phyloP scores from a whole-genome alignment of 2,113 vertebrate genomes.

The Oryzias celebensis region DNA sequence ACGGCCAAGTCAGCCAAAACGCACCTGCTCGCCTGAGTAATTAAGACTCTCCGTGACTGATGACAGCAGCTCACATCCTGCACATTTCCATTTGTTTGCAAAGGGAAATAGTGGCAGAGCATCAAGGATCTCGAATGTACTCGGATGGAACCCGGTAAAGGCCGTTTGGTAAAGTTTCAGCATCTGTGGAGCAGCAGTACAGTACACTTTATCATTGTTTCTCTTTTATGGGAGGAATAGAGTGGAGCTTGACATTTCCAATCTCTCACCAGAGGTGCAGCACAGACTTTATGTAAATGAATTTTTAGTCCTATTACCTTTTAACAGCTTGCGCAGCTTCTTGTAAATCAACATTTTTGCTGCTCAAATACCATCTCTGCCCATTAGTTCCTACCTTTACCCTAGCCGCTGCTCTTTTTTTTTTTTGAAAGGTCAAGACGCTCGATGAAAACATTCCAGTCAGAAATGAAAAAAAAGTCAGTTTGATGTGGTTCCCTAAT shows the following conservation, averaged over 20 bases:
- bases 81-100: slow-evolving; percentile 18
- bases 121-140: slow-evolving; percentile 7
- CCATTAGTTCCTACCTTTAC: too few relatives aligned
- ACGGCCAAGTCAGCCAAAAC: slow-evolving; percentile 29
- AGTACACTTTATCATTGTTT: slow-evolving; percentile 7
- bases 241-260: slow-evolving; percentile 11
- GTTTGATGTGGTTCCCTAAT: too few relatives aligned
- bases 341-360: too few relatives aligned
- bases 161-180: slow-evolving; percentile 12
- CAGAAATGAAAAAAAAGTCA: too few relatives aligned
- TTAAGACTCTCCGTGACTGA: slow-evolving; percentile 46
- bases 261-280: slow-evolving; percentile 16
- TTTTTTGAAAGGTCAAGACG: too few relatives aligned
- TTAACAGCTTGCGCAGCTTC: too few relatives aligned
- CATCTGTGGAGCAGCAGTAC: slow-evolving; percentile 5
- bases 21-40: slow-evolving; percentile 41
- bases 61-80: slow-evolving; percentile 47
- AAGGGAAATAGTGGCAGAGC: slow-evolving; percentile 12
- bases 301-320: not conserved
- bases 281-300: slow-evolving; percentile 1
- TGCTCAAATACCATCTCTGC: too few relatives aligned
- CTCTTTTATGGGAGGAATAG: slow-evolving; percentile 12
- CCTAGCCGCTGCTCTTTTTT: too few relatives aligned
- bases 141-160: slow-evolving; percentile 10
- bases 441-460: too few relatives aligned